Base-by-base conservation (phyloP, 2,888 invertebrate species). In the Drosophila siamana region DNA sequence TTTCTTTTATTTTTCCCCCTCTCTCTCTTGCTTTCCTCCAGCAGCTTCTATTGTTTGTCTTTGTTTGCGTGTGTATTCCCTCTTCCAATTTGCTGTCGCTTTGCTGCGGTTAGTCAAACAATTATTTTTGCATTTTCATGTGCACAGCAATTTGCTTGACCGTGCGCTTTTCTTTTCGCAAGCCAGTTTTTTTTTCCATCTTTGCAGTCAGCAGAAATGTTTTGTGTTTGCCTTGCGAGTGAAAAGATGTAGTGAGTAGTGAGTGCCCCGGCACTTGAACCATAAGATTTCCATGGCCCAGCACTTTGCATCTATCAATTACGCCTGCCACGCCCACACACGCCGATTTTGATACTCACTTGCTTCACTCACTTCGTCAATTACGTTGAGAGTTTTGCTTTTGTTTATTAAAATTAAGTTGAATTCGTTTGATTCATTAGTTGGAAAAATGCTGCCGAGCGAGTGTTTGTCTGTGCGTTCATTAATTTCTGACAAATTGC, bases 91-190 rank as follows among this genome's bases (percentile, higher is more conserved):
- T 81, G 46, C 43, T 47, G 33, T 57, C 40, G 62, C 70, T 81
- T 73, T 81, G 78, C 64, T 78, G 81, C 70, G 78, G 78, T 68
- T 70, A 46, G 65, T 68, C 52, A 63, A 81, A 63, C 78, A 78
- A 78, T 81, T 78, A 78, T 81, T 81, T 73, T 59, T 68, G 65
- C 81, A 78, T 81, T 78, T 67, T 73, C 55, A 65, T 60, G 55
- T 60, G 52, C 19, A 62, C n/a, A 62, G 63, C 60, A 52, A 43
- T 11, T 55, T 54, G 13, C 30, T 30, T 54, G 19, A 9, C 30
- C 30, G 19, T 52, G 41, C 41, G 41, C 41, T 54, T 55, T 55
- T 33, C 44, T 44, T 44, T 55, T 44, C 11, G 15, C 41, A 33
- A 44, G n/a, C n/a, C n/a, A n/a, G n/a, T n/a, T 19, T 19, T 19